A percentile compares a stretch with the other conserved stretches of the same genome.
These are phyloP conservation scores for Galerucella calmariensis DNA, from an alignment of 2,888 invertebrate genomes.

Conservation along the genomic window DNA sequence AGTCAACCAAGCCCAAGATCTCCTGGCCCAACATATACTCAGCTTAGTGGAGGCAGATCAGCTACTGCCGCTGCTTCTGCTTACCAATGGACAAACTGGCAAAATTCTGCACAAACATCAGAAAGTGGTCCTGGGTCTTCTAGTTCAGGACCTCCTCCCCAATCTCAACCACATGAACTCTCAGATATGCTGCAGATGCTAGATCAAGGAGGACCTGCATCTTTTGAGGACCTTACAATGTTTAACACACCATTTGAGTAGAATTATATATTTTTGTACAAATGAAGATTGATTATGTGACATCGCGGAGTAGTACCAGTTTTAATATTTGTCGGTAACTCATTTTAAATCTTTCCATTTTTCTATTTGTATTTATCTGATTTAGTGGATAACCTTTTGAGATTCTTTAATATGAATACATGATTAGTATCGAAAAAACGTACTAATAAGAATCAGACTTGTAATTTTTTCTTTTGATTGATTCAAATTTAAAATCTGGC, in stretches of 20 bases:
- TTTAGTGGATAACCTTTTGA: too few species aligned
- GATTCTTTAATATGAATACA: too few species aligned
- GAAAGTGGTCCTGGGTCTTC: conserved; percentile 66
- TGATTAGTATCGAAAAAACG: too few species aligned
- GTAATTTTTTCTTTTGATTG: too few species aligned
- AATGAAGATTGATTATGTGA: conserved; percentile 21
- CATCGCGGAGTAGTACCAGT: conserved; percentile 11
- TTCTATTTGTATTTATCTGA: background rate
- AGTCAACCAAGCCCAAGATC: conserved; percentile 79
- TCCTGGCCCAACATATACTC: conserved; percentile 86
- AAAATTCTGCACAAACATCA: conserved; percentile 57
- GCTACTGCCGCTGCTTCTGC: conserved; percentile 54
- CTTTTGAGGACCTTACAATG: conserved; percentile 92
- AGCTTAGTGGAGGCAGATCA: conserved; percentile 74
- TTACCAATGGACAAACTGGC: conserved; percentile 63
- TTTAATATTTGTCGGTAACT: background rate
- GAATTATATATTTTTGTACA: conserved; percentile 33
- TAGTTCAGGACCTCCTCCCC: conserved; percentile 71
- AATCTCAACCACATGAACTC: conserved; percentile 81
- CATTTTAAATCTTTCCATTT: background rate
- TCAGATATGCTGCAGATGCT: conserved; percentile 95
- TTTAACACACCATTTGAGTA: conserved; percentile 84
- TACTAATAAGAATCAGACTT: too few species aligned
- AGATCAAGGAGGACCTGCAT: conserved; percentile 83
- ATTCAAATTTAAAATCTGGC: background rate